Evolutionary conservation across 2,797 vertebrate species (phyloP), one percentile per base, ranked within the genome.

Genomic region (Leptatherina wallacei): DNA sequence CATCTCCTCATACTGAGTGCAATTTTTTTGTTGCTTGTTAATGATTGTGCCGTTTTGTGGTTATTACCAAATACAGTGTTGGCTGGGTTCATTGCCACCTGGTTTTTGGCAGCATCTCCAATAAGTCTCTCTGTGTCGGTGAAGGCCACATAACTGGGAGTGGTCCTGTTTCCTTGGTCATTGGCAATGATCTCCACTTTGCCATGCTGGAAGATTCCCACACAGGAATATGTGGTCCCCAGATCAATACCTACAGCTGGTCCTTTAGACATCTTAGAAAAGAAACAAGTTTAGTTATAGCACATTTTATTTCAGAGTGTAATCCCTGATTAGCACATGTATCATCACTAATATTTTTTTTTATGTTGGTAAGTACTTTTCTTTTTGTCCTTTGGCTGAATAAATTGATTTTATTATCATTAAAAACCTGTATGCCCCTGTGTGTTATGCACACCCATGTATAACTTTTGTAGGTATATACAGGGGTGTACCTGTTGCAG

Each of bases 81-180:
- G 79, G 93, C 69, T 5, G 97, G 96, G 71, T 98, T 98, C 96
- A 97, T 95, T 62, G 97, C 96, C 67, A 97, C 97, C 87, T 98
- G 96, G 91, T 97, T 98, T 87, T 98, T 97, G 78, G 97, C 96
- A 0, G 96, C 96, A 51, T 98, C 96, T 6, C 96, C 96, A 1
- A 97, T 97, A 58, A 97, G 95, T 71, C 96, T 93, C 79, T 98
- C 96, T 0, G 94, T 94, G 86, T 97, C 96, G 0, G 96, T 97
- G 89, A 97, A 98, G 36, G 96, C 96, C 80, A 97, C 96, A 1
- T 97, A 98, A 84, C 96, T 98, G 68, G 96, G 97, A 0, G 96
- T 98, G 73, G 96, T 97, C 85, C 96, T 93, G 91, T 96, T 96
- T 71, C 95, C 95, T 81, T 96, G 95, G 82, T 96, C 95, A 61